Evolutionary conservation across 2,113 vertebrate genomes (phyloP), one percentile per base, ranked within the genome.

Genomic region (Hiodon alosoides): DNA sequence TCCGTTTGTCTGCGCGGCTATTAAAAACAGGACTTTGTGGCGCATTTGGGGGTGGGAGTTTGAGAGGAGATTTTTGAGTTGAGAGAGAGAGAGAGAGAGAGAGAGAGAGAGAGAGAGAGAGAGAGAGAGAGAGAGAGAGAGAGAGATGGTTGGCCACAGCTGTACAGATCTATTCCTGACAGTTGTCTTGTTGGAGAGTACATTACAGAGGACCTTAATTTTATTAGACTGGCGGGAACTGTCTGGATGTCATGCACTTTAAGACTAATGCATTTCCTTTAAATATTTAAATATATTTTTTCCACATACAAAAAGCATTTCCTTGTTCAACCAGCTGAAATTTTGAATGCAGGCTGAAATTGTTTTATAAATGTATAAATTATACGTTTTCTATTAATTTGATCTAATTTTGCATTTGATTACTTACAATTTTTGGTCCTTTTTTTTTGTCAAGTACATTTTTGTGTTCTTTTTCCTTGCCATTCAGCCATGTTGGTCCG

Each of bases 201-300:
- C 77, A 70, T 72, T 9, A 78, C 77, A 69, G 31, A 79, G 54
- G 47, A 48, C 11, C 10, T 5, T 67, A 62, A 72, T 59, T 71
- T 70, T 55, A 79, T 78, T 76, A 73, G 81, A 53, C 73, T 65
- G 71, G 75, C 72, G 80, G 79, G 70, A 80, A 46, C 65, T 67
- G 70, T 78, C 78, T 31, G 51, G 77, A 58, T 75, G 8, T 68
- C 73, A 58, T 46, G 67, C 5, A 7, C 54, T 68, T 82, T 80
- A 80, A 79, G 82, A 82, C 83, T 89, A 91, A 91, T 89, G 90
- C 83, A 80, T 85, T 89, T 81, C 79, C 76, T 78, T 82, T 90
- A 85, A 91, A 91, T 90, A 91, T 90, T 90, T 90, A 80, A 90
- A 81, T 73, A 78, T 66, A 76, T 75, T 79, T 69, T 76, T 77